Percentiles rank a stretch among this genome's conserved stretches.
Evolutionary conservation across 2,113 vertebrate species (phyloP).

Genomic region (Sarotherodon lohbergeri): DNA sequence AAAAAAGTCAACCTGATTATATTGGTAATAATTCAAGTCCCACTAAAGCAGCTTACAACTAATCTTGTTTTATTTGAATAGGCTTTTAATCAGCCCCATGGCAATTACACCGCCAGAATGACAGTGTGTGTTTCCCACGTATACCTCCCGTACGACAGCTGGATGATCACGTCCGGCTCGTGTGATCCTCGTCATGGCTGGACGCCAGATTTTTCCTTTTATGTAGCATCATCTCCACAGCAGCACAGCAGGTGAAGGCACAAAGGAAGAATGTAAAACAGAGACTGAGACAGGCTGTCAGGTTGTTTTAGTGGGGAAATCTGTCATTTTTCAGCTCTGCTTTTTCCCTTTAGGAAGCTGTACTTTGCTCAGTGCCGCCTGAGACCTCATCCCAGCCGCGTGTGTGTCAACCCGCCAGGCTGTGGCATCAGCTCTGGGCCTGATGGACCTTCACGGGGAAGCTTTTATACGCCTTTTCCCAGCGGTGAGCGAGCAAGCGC

Average conservation of each 20-base stretch:
- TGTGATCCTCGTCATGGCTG: constrained; percentile 87
- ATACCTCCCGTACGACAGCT: constrained; percentile 86
- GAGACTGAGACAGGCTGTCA: neutral
- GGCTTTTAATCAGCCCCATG: constrained; percentile 88
- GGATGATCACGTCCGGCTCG: constrained; percentile 88
- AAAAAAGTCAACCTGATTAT: neutral
- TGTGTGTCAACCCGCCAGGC: constrained; percentile 82
- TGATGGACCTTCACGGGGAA: constrained; percentile 85
- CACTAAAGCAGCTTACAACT: neutral
- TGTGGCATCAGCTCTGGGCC: constrained; percentile 84
- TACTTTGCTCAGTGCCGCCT: constrained; percentile 86
- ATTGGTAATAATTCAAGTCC: neutral
- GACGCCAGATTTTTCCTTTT: constrained; percentile 93
- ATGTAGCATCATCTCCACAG: constrained; percentile 81
- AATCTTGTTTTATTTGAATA: constrained; percentile 58
- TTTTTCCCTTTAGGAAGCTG: constrained; percentile 76
- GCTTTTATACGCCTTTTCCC: constrained; percentile 82
- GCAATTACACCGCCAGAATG: constrained; percentile 94
- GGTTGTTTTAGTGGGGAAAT: neutral
- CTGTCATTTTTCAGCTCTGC: neutral
- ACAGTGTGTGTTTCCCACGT: constrained; percentile 93
- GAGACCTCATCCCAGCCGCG: constrained; percentile 86
- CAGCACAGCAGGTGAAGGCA: constrained; percentile 79
- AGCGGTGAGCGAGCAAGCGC: constrained; percentile 67
- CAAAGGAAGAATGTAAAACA: neutral